Conservation (phyloP, 2,888 invertebrate genomes). For the Cylindroiulus punctatus region DNA sequence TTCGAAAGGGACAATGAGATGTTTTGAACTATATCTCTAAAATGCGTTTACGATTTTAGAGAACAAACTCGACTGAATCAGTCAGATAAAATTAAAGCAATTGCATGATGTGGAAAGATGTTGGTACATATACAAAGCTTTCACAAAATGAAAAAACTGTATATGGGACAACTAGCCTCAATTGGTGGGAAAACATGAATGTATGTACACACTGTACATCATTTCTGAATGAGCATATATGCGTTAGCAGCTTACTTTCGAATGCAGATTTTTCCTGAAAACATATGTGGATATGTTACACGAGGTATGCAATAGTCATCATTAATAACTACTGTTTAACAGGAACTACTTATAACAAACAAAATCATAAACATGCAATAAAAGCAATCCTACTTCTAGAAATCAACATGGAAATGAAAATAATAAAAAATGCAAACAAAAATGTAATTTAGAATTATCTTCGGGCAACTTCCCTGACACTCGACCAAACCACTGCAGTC, state of each 20-base stretch:
- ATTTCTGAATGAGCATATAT: neutral
- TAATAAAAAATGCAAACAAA: neutral
- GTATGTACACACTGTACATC: neutral
- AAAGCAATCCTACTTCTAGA: neutral
- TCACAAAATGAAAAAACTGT: too few species aligned
- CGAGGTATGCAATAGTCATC: neutral
- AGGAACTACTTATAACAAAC: neutral
- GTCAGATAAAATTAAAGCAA: too few species aligned
- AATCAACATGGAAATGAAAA: constrained; percentile 51
- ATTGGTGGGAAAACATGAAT: neutral
- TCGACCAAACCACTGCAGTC: constrained; percentile 45
- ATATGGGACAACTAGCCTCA: neutral
- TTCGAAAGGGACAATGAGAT: neutral
- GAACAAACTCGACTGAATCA: too few species aligned
- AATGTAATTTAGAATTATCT: constrained; percentile 29
- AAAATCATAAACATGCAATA: neutral
- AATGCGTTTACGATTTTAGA: too few species aligned
- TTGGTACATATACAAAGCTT: too few species aligned
- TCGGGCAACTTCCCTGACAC: constrained; percentile 54
- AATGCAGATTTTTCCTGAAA: neutral
- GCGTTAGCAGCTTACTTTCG: neutral
- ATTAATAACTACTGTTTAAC: neutral
- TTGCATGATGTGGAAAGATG: too few species aligned
- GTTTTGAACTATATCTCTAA: too few species aligned
- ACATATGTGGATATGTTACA: constrained; percentile 22